Base-by-base conservation (phyloP, 2,888 invertebrate species). In the Coleophora flavipennella region DNA sequence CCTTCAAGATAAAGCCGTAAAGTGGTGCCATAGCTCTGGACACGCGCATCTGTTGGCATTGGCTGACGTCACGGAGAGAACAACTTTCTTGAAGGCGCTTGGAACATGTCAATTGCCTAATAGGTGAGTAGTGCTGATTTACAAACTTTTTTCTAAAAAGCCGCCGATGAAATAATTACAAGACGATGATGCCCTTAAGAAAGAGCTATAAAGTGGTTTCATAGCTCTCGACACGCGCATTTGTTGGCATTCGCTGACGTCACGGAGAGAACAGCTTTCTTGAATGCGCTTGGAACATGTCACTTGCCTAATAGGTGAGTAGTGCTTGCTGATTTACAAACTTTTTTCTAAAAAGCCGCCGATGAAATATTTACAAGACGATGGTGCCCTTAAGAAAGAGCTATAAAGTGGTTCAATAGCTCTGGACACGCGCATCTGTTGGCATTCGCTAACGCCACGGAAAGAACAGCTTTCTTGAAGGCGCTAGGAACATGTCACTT, bases 161-260 rank as follows among this genome's bases (percentile, higher is more conserved):
- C 55, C 14, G 67, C 84, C 4, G 53, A 53, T 34, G 65, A 62
- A 49, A 76, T 77, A 50, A 68, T 63, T 32, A 69, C 86, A 43
- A 87, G 95, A 40, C 89, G 96, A 57, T 95, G 92, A 84, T 92
- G 94, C 65, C 87, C 95, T 40, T 91, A 91, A 62, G 95, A 96
- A 71, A 88, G 90, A 50, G 95, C 93, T 0, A 87, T 94, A 38
- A 96, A 96, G 79, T 89, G 96, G 63, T 93, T 95, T 73, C 86
- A 95, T 7, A 88, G 89, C 48, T 90, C 90, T 42, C 93, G 93
- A 20, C 89, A 90, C 71, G 93, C 94, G 11, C 89, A 91, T 59
- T 87, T 95, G 54, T 81, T 95, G 42, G 92, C 93, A 29, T 91
- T 95, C 70, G 86, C 89, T 51, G 88, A 89, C 46, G 85, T 86